phyloP scores from a whole-genome alignment of 2,113 vertebrate genomes.

The Alethe diademata region DNA sequence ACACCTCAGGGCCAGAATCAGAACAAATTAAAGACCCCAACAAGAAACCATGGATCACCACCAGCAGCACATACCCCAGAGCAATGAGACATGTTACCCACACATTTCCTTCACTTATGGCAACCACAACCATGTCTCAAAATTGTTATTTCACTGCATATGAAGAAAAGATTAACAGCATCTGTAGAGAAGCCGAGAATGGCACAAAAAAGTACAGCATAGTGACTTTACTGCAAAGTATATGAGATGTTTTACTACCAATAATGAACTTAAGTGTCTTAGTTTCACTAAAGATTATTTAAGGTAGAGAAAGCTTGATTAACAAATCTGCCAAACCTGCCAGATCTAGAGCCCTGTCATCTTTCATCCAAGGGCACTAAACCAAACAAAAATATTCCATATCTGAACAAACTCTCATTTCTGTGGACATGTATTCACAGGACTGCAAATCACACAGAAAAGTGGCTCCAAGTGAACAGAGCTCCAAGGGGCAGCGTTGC shows the following conservation, averaged over 20 bases:
- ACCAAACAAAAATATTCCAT: neutral
- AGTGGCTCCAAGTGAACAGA: neutral
- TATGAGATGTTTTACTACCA: neutral
- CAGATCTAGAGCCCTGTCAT: neutral
- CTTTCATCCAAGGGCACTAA: neutral
- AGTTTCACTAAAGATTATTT: neutral
- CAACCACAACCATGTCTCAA: neutral
- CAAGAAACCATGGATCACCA: neutral
- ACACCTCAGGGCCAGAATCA: neutral
- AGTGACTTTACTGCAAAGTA: neutral
- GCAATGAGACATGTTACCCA: neutral
- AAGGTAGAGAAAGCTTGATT: neutral
- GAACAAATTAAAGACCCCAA: neutral
- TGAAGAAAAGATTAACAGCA: neutral
- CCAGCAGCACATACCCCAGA: neutral
- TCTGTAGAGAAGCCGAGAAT: neutral
- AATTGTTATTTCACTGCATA: neutral
- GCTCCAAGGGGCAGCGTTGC: neutral
- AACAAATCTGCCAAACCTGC: neutral
- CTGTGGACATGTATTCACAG: neutral
- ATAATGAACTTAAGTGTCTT: neutral
- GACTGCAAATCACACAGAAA: neutral
- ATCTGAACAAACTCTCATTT: neutral
- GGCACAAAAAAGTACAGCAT: neutral
- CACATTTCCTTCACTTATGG: neutral